phyloP scores from a whole-genome alignment of 2,888 invertebrate species.

The Balanococcus diminutus region DNA sequence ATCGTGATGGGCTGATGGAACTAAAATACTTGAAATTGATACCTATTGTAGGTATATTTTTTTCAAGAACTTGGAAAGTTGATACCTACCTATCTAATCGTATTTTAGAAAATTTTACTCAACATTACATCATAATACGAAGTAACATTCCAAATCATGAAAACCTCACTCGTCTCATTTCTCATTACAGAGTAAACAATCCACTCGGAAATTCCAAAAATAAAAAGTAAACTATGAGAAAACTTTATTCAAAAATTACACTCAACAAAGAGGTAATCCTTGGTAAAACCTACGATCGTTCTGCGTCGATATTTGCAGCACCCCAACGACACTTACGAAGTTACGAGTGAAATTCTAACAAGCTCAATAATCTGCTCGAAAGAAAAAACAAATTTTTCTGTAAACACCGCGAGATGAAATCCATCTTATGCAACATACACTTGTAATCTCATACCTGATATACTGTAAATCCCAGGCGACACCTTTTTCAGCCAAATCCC shows the following conservation, averaged over 20 bases:
- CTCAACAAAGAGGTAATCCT: neutral
- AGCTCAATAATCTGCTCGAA: neutral
- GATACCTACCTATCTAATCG: neutral
- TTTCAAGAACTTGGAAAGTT: too few species aligned
- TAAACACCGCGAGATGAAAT: neutral
- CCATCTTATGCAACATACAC: too few species aligned
- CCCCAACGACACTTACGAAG: too few species aligned
- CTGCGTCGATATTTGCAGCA: neutral
- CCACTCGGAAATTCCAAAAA: neutral
- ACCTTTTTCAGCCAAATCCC: slow-evolving; percentile 23
- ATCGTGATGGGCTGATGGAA: too few species aligned
- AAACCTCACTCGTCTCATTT: neutral
- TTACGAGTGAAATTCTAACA: neutral
- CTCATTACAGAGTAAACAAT: neutral
- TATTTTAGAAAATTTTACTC: neutral
- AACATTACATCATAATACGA: neutral
- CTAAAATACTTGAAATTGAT: too few species aligned
- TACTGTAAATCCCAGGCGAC: neutral
- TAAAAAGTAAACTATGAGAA: neutral
- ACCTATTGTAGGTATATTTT: too few species aligned
- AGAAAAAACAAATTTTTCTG: neutral
- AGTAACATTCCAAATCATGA: neutral
- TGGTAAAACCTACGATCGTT: neutral
- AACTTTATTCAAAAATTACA: slow-evolving; percentile 6
- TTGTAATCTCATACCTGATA: slow-evolving; percentile 26